Conservation (phyloP, 2,888 invertebrate species). For the Eupithecia insigniata region DNA sequence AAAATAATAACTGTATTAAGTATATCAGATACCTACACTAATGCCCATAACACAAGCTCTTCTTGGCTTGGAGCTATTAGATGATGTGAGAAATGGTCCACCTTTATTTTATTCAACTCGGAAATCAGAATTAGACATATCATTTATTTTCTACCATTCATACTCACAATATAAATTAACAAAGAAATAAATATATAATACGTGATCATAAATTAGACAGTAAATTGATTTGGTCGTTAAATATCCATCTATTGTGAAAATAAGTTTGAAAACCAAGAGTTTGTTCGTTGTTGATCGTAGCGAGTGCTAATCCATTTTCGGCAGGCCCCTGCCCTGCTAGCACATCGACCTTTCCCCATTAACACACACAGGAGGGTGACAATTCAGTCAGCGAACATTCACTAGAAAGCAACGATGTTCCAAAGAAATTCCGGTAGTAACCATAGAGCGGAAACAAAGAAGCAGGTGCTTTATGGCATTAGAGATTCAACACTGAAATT, state of each 20-base stretch:
- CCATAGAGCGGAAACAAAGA: not conserved
- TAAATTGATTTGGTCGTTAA: not conserved
- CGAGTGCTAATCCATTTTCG: conserved; percentile 35
- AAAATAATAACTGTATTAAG: not conserved
- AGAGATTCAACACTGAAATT: not conserved
- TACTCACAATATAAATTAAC: no score
- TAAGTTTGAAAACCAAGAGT: conserved; percentile 3
- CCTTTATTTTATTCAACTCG: not conserved
- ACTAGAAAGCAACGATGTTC: conserved; percentile 1
- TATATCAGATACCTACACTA: not conserved
- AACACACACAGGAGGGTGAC: conserved; percentile 49
- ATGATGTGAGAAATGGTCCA: not conserved
- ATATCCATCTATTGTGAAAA: conserved; percentile 6
- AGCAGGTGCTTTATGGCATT: conserved; percentile 12
- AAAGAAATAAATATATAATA: no score
- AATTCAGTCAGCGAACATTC: conserved; percentile 43
- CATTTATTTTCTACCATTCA: no score
- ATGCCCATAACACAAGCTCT: not conserved
- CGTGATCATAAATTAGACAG: no score
- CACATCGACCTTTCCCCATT: conserved; percentile 62
- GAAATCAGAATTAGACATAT: no score
- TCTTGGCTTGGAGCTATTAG: not conserved
- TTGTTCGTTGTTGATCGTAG: conserved; percentile 9
- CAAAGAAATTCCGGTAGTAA: conserved; percentile 3
- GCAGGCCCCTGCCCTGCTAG: conserved; percentile 47